Percentiles rank a stretch among this genome's conserved stretches.
phyloP scores from a whole-genome alignment of 2,888 invertebrate genomes.

The Raillietiella orientalis region DNA sequence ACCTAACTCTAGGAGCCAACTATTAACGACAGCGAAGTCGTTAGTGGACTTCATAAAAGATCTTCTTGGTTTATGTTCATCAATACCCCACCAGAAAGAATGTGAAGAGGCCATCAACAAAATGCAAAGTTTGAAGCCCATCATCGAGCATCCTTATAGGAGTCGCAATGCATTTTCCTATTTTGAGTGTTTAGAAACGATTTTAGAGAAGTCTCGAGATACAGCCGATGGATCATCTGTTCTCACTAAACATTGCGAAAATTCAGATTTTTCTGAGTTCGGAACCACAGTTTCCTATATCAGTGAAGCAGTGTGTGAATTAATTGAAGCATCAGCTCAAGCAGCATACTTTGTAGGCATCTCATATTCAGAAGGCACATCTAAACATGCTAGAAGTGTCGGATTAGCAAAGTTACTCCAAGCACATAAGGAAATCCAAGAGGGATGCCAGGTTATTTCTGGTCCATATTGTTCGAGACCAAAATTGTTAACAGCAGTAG shows the following conservation, averaged over 20 bases:
- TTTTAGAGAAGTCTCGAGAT: slow-evolving; percentile 55
- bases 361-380: slow-evolving; percentile 58
- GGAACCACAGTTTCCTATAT: slow-evolving; percentile 48
- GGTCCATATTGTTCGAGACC: slow-evolving; percentile 10
- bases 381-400: slow-evolving; percentile 57
- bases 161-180: slow-evolving; percentile 63
- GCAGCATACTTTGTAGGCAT: slow-evolving; percentile 81
- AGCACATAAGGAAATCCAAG: slow-evolving; percentile 60
- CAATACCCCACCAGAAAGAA: slow-evolving; percentile 85
- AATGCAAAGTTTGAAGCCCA: slow-evolving; percentile 48
- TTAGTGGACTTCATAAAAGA: neutral
- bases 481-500: neutral
- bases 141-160: slow-evolving; percentile 53
- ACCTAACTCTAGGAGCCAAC: slow-evolving; percentile 62
- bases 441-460: slow-evolving; percentile 54
- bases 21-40: slow-evolving; percentile 42
- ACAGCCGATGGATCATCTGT: slow-evolving; percentile 62
- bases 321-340: slow-evolving; percentile 77
- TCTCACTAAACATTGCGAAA: slow-evolving; percentile 67
- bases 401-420: slow-evolving; percentile 60
- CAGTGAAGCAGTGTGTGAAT: slow-evolving; percentile 53
- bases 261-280: slow-evolving; percentile 51
- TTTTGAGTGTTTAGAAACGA: slow-evolving; percentile 68
- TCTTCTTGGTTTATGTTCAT: neutral
- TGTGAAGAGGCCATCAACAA: slow-evolving; percentile 81